Conservation (phyloP, 2,888 invertebrate genomes). For the Chloromyia formosa region DNA sequence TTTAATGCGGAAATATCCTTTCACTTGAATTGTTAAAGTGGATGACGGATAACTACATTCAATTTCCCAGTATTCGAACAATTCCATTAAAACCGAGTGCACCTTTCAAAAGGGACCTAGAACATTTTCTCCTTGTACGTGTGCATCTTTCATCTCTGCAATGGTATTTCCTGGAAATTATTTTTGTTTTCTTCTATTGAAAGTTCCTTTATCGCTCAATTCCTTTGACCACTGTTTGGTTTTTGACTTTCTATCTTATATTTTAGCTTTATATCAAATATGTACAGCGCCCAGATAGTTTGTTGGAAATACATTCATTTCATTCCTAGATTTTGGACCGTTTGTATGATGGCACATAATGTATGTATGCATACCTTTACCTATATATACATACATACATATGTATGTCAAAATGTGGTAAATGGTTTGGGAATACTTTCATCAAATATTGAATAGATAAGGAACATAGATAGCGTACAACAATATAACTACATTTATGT, state of each 20-base stretch:
- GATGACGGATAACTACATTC: neutral
- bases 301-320: too few relatives aligned
- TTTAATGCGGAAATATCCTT: conserved; percentile 13
- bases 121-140: conserved; percentile 28
- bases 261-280: conserved; percentile 2
- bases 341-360: too few relatives aligned
- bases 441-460: neutral
- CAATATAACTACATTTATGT: too few relatives aligned
- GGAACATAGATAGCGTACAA: neutral
- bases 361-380: neutral
- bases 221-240: conserved; percentile 34
- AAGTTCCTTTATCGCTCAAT: conserved; percentile 24
- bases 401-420: neutral
- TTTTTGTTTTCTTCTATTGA: conserved; percentile 33
- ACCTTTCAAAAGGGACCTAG: conserved; percentile 22
- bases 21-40: neutral
- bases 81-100: conserved; percentile 40
- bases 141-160: conserved; percentile 42
- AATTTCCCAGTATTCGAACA: conserved; percentile 34
- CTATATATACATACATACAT: neutral
- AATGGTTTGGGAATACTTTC: neutral
- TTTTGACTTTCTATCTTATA: conserved; percentile 15
- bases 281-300: neutral
- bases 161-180: conserved; percentile 40
- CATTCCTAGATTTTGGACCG: too few relatives aligned